Percentiles rank a stretch among this genome's conserved stretches.
Evolutionary conservation across 2,113 vertebrate species (phyloP).

Genomic region (Cinclus cinclus): DNA sequence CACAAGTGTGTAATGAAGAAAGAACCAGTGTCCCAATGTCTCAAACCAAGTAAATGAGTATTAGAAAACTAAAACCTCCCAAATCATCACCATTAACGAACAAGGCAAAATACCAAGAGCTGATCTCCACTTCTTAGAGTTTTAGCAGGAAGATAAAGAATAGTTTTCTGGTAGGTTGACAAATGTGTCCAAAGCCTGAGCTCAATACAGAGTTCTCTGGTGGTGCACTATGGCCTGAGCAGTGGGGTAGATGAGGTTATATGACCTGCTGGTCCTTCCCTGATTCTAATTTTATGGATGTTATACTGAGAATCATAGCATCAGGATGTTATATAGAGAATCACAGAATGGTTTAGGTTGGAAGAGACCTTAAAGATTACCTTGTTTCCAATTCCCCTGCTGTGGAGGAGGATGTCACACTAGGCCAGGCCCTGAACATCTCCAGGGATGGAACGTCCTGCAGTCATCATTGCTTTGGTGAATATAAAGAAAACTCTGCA

Average conservation of each 20-base stretch:
- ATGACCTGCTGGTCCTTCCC: not conserved
- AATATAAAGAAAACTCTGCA: not conserved
- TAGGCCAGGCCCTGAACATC: not conserved
- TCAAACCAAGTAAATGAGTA: not conserved
- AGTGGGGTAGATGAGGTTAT: not conserved
- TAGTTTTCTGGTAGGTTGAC: not conserved
- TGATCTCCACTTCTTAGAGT: not conserved
- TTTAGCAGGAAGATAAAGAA: not conserved
- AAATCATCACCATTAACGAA: not conserved
- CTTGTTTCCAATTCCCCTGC: rapidly evolving
- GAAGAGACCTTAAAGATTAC: not conserved
- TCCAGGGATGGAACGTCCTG: not conserved
- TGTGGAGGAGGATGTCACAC: not conserved
- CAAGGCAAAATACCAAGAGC: not conserved
- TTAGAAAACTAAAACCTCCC: not conserved
- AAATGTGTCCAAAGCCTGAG: not conserved
- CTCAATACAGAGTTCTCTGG: not conserved
- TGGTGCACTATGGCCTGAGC: not conserved
- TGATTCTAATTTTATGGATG: not conserved
- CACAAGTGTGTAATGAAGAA: not conserved
- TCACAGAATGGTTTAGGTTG: not conserved
- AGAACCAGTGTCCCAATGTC: not conserved
- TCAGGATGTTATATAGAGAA: not conserved
- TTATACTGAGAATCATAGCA: not conserved
- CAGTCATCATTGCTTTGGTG: not conserved